These are phyloP conservation scores for Heliocidaris tuberculata DNA, from an alignment of 35 echinoderm and acorn worm genomes.

Conservation along the genomic window DNA sequence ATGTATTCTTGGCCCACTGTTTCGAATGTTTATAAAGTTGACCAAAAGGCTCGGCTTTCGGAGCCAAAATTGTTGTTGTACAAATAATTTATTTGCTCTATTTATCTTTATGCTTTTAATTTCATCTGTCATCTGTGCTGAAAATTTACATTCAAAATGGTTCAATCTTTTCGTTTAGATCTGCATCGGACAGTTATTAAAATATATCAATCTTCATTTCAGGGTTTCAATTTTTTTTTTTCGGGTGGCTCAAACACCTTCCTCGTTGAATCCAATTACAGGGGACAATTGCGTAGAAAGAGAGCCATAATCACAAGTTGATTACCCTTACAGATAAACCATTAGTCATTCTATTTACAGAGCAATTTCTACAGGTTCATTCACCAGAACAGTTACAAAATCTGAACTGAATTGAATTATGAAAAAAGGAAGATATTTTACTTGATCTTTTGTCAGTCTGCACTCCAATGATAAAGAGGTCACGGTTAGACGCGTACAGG, in stretches of 20 bases:
- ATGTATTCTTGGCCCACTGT: too few relatives aligned
- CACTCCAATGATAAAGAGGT: slow-evolving; percentile 1
- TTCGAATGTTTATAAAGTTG: too few relatives aligned
- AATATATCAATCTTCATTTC: slow-evolving; percentile 7
- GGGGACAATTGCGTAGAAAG: neutral
- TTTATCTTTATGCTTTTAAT: neutral
- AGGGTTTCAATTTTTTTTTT: neutral
- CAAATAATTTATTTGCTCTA: neutral
- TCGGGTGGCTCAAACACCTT: neutral
- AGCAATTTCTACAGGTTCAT: neutral
- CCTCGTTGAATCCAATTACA: neutral
- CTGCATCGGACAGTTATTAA: neutral
- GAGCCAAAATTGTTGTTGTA: too few relatives aligned
- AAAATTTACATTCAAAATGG: neutral
- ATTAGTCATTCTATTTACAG: neutral
- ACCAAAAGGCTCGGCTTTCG: too few relatives aligned
- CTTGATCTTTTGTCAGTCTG: neutral
- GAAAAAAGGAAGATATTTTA: slow-evolving; percentile 3
- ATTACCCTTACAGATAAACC: neutral
- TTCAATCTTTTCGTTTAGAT: neutral
- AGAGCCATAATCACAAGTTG: neutral
- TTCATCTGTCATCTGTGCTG: neutral
- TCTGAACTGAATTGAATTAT: neutral
- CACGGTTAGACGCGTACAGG: neutral
- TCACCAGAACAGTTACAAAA: neutral